These are phyloP conservation scores for Morphnarchus princeps DNA, from an alignment of 2,113 vertebrate genomes.

Conservation along the genomic window DNA sequence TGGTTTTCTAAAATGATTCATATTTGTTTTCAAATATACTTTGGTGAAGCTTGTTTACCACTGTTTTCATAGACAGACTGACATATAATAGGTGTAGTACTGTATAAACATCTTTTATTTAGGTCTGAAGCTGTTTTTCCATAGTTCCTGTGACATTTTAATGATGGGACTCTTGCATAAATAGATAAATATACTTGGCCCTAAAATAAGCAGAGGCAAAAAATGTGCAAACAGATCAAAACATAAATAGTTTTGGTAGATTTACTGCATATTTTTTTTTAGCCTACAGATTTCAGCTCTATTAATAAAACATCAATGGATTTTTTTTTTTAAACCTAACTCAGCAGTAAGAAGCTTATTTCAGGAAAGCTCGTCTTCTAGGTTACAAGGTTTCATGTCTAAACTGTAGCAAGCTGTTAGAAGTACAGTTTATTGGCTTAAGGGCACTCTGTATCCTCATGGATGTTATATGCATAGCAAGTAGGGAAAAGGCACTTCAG, in stretches of 20 bases:
- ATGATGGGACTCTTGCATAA: neutral
- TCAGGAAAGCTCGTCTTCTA: neutral
- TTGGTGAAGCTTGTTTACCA: neutral
- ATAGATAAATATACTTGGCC: neutral
- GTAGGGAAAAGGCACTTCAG: neutral
- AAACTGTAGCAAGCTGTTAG: neutral
- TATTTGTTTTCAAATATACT: neutral
- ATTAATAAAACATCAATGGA: neutral
- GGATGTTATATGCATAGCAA: neutral
- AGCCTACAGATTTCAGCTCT: neutral
- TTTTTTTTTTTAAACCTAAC: neutral
- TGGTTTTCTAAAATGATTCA: neutral
- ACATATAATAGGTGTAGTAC: neutral
- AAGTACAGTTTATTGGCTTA: neutral
- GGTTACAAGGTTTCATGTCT: neutral
- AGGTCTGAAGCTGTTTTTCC: neutral
- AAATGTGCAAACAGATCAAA: neutral
- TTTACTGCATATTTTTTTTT: neutral
- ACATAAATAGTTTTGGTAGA: neutral
- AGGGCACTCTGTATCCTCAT: neutral
- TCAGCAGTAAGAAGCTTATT: neutral
- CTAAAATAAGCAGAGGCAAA: neutral
- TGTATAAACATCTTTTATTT: neutral
- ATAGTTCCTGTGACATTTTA: neutral
- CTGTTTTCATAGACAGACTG: neutral